phyloP scores from a whole-genome alignment of 2,113 vertebrate genomes.

The Dasyprocta punctata region DNA sequence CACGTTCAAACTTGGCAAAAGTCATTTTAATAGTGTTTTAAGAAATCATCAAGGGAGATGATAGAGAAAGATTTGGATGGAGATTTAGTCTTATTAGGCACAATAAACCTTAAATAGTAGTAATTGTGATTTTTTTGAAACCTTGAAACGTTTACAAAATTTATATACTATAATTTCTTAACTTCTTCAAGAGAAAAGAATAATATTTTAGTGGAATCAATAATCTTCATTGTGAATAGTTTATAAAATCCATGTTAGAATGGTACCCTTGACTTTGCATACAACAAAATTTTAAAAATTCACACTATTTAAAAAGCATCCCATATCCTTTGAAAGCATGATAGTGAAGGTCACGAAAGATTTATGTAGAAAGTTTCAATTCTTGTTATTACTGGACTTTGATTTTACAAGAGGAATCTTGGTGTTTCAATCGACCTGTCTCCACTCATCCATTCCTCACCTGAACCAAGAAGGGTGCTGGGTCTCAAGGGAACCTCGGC shows the following conservation, averaged over 20 bases:
- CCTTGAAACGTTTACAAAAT: not conserved
- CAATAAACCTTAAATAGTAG: not conserved
- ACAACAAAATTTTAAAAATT: not conserved
- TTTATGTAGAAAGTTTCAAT: not conserved
- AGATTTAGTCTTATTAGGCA: not conserved
- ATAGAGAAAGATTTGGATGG: not conserved
- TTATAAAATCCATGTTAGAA: not conserved
- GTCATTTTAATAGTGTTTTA: not conserved
- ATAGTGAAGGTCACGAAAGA: not conserved
- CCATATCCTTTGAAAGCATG: not conserved
- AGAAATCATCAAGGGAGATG: not conserved
- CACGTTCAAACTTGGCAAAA: too few species aligned
- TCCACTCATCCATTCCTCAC: not conserved
- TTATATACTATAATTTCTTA: not conserved
- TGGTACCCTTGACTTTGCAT: not conserved
- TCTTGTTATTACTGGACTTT: not conserved
- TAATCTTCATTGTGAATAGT: not conserved
- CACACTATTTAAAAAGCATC: not conserved
- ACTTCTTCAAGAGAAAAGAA: not conserved
- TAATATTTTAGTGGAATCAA: not conserved
- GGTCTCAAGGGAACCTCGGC: not conserved
- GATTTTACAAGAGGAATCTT: not conserved
- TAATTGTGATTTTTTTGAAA: not conserved
- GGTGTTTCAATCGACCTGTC: rapidly evolving
- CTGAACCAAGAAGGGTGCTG: too few species aligned